Percentiles rank a stretch among this genome's conserved stretches.
These are phyloP conservation scores for Drosophila biarmipes DNA, from an alignment of 1,140 invertebrate species.

Conservation along the genomic window DNA sequence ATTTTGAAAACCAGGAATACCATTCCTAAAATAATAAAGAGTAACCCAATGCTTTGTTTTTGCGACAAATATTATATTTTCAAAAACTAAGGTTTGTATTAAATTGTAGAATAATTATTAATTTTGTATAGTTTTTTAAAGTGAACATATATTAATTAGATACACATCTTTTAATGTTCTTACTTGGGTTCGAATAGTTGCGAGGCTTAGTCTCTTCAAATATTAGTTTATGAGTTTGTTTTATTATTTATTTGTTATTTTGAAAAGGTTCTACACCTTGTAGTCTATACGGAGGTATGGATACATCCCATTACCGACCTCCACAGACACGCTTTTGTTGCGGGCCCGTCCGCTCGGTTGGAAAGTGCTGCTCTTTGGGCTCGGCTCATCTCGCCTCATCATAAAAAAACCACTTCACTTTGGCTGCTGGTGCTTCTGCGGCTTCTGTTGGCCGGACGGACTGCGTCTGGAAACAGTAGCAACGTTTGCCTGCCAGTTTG, in stretches of 20 bases:
- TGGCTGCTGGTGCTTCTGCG: slow-evolving; percentile 47
- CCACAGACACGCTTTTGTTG: slow-evolving; percentile 69
- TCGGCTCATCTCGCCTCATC: slow-evolving; percentile 51
- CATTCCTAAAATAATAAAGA: too few species aligned
- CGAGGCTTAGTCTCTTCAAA: neutral
- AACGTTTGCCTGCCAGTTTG: slow-evolving; percentile 79
- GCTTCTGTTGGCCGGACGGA: slow-evolving; percentile 38
- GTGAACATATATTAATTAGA: too few species aligned
- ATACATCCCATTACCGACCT: slow-evolving; percentile 24
- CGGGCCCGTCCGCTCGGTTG: slow-evolving; percentile 33
- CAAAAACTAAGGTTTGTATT: too few species aligned
- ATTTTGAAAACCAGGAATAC: too few species aligned
- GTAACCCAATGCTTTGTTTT: too few species aligned
- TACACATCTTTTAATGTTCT: too few species aligned
- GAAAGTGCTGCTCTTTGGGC: slow-evolving; percentile 55
- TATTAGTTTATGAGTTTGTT: neutral
- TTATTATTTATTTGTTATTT: too few species aligned
- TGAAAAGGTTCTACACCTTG: neutral
- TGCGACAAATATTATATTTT: too few species aligned
- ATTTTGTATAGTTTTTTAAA: too few species aligned
- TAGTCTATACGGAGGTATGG: slow-evolving; percentile 7
- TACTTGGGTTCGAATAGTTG: too few species aligned
- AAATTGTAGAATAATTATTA: too few species aligned
- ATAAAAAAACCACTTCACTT: slow-evolving; percentile 69
- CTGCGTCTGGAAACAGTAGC: slow-evolving; percentile 73